These are phyloP conservation scores for Mythimna lalbum DNA, from an alignment of 2,888 invertebrate genomes.

Conservation along the genomic window DNA sequence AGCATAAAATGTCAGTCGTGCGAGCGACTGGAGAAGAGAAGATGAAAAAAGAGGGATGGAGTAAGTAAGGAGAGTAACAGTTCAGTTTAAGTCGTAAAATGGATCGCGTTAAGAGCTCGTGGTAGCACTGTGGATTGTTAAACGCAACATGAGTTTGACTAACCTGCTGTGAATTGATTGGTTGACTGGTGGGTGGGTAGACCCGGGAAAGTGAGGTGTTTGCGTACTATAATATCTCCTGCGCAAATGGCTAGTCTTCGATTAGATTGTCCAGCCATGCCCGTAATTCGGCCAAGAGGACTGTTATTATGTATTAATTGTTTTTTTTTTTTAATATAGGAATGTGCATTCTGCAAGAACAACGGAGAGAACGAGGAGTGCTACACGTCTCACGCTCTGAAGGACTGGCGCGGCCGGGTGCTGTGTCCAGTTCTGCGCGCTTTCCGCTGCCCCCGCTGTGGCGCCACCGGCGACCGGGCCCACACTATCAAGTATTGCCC, in stretches of 20 bases:
- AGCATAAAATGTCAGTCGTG: no score
- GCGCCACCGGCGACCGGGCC: slow-evolving; percentile 93
- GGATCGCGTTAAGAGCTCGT: no score
- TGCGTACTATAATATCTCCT: not conserved
- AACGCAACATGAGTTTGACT: no score
- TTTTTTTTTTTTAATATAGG: slow-evolving; percentile 69
- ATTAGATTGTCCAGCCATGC: no score
- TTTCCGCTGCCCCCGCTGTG: slow-evolving; percentile 94
- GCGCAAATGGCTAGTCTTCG: not conserved
- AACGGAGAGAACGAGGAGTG: slow-evolving; percentile 93
- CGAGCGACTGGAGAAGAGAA: no score
- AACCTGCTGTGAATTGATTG: no score
- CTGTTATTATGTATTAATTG: not conserved
- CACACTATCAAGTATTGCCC: slow-evolving; percentile 91
- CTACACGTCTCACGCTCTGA: slow-evolving; percentile 92
- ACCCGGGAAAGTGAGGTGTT: no score
- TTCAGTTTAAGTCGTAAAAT: no score
- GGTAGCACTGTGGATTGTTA: no score
- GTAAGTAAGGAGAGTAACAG: no score
- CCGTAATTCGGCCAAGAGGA: not conserved
- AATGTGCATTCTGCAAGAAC: slow-evolving; percentile 95
- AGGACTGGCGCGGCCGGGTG: slow-evolving; percentile 92
- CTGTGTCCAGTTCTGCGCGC: slow-evolving; percentile 93
- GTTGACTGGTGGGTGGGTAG: no score
- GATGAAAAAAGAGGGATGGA: no score